These are phyloP conservation scores for Chaetophractus vellerosus DNA, from an alignment of 2,797 vertebrate species.

Conservation along the genomic window DNA sequence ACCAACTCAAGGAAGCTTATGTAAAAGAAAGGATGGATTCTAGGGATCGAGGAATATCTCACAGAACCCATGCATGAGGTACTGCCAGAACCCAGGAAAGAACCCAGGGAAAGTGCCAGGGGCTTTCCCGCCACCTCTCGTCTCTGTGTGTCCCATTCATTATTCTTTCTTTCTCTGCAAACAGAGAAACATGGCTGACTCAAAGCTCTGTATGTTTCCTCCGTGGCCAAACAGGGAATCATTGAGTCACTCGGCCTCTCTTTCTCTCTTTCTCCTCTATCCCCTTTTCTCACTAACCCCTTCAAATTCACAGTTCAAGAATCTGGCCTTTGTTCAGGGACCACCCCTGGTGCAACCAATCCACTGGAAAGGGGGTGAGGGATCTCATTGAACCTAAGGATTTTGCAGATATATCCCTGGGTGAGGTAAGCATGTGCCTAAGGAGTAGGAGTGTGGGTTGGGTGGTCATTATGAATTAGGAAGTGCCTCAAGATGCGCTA, in stretches of 20 bases:
- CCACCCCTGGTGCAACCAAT: background rate
- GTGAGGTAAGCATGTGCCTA: background rate
- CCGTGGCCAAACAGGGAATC: background rate
- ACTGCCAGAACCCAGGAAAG: background rate
- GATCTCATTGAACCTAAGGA: background rate
- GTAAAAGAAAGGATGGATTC: background rate
- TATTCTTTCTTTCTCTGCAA: background rate
- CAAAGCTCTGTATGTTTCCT: background rate
- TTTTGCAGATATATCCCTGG: background rate
- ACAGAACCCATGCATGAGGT: background rate
- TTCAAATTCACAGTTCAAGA: slow-evolving; percentile 20
- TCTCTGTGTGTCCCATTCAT: background rate
- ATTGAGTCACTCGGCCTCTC: background rate
- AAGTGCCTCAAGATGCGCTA: background rate
- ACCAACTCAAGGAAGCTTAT: background rate
- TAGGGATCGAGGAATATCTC: background rate
- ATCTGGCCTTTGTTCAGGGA: background rate
- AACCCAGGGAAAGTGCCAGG: background rate
- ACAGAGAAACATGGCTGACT: background rate
- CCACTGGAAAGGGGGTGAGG: background rate
- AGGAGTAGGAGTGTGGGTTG: background rate
- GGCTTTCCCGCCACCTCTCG: background rate
- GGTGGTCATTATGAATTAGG: background rate
- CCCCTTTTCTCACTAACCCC: background rate
- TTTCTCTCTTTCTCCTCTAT: background rate